Conservation (phyloP, 2,888 invertebrate genomes). For the Leptinotarsa juncta region DNA sequence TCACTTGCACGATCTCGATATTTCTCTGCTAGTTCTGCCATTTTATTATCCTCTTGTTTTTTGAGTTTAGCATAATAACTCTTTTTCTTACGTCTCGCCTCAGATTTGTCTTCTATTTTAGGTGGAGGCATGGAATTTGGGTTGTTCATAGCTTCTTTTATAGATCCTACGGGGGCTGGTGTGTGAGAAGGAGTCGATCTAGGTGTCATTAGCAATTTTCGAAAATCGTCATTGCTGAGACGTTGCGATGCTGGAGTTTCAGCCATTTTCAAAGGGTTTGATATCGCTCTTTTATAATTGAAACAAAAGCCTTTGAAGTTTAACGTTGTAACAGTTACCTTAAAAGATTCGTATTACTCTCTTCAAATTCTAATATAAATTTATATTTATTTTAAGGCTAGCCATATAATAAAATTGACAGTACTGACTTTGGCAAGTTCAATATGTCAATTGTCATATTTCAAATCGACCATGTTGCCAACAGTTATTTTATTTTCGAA, state of each 20-base stretch:
- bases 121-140: conserved; percentile 61
- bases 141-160: conserved; percentile 78
- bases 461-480: too few species aligned
- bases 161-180: conserved; percentile 72
- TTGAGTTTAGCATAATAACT: conserved; percentile 94
- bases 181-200: conserved; percentile 76
- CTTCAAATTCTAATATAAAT: too few species aligned
- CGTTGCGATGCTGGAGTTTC: conserved; percentile 80
- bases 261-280: conserved; percentile 35
- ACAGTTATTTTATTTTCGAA: too few species aligned
- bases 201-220: conserved; percentile 95
- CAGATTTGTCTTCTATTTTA: conserved; percentile 79
- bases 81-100: conserved; percentile 91
- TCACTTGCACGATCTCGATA: conserved; percentile 93
- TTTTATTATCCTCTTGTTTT: conserved; percentile 93
- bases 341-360: too few species aligned
- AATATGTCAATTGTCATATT: too few species aligned
- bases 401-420: too few species aligned
- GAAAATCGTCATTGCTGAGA: conserved; percentile 96
- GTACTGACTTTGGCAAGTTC: too few species aligned
- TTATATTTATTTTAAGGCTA: too few species aligned
- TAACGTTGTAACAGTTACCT: too few species aligned
- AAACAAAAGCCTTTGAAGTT: background rate
- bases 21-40: conserved; percentile 93
- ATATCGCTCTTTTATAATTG: background rate